Base-by-base conservation (phyloP, 2,888 invertebrate genomes). In the Melitaea athalia region DNA sequence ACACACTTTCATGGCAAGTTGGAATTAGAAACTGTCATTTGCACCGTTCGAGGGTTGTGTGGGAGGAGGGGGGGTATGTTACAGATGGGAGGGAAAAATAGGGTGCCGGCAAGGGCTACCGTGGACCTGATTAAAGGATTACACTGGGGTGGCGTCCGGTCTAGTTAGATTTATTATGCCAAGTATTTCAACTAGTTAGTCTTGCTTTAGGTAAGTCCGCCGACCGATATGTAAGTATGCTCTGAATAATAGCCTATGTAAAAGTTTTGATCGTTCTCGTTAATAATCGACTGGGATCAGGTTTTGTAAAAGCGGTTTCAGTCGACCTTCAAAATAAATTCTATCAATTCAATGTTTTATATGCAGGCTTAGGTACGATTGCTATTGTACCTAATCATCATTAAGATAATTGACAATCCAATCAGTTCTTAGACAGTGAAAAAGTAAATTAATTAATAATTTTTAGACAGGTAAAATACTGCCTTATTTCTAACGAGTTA, bases 11-110 rank as follows among this genome's bases (percentile, higher is more conserved):
- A 92, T 92, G 93, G 91, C 92, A 92, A 92, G 90, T 91, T 91
- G 90, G 93, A 93, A 93, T 93, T 93, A 93, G 93, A 92, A 93
- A 93, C 93, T 93, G 93, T 93, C 93, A 93, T 93, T 93, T 93
- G 92, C 93, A 93, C 90, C 91, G 87, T 92, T 90, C 87, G 86
- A 86, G 88, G 87, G 85, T 77, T 75, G 77, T 67, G 73, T 74
- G 81, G 77, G 80, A 72, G 76, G 74, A 70, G 76, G 74, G 76
- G 79, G 80, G 81, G 78, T 77, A 75, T 80, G 81, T 80, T 80
- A 81, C 75, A 72, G 76, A 81, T 83, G 86, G 89, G 87, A 82
- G 88, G 90, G 87, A 88, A 89, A 88, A 91, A 91, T 87, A 87
- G 91, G 91, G 92, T 87, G 90, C 86, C 83, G 87, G 89, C 85